Percentiles rank a stretch among this genome's conserved stretches.
Evolutionary conservation across 2,888 invertebrate species (phyloP).

Genomic region (Lysandra coridon): DNA sequence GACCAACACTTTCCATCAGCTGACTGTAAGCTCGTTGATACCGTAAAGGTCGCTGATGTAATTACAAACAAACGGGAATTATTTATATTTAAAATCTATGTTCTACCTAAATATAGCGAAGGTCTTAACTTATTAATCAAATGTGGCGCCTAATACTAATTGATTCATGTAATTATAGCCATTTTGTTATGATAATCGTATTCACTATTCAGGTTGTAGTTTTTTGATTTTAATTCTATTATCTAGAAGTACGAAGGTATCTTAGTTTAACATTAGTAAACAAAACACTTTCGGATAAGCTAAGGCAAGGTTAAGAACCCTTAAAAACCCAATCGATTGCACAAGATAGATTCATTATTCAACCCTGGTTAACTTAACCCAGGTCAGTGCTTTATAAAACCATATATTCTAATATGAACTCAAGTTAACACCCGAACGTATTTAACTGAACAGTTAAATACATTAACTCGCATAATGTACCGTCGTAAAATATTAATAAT

Average conservation of each 20-base stretch:
- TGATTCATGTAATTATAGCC: too few relatives aligned
- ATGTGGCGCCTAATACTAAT: too few relatives aligned
- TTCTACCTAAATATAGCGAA: too few relatives aligned
- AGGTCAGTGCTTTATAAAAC: neutral
- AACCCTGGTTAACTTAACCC: neutral
- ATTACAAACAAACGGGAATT: neutral
- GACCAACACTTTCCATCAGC: slow-evolving; percentile 43
- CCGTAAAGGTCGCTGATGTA: neutral
- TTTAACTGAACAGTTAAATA: slow-evolving; percentile 2
- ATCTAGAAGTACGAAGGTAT: too few relatives aligned
- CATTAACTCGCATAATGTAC: neutral
- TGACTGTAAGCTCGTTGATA: neutral
- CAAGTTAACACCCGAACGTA: neutral
- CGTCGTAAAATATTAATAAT: slow-evolving; percentile 22
- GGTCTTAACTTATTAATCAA: too few relatives aligned
- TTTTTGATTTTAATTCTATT: too few relatives aligned
- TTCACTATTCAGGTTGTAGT: too few relatives aligned
- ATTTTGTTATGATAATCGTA: too few relatives aligned
- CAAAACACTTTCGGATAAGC: too few relatives aligned
- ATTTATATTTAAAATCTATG: neutral
- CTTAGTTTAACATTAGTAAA: too few relatives aligned
- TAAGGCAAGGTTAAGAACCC: too few relatives aligned
- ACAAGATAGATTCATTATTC: neutral
- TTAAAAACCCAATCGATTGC: too few relatives aligned
- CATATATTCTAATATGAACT: neutral